Evolutionary conservation across 2,113 vertebrate species (phyloP), one percentile per base, ranked within the genome.

Genomic region (Trichomycterus rosablanca): DNA sequence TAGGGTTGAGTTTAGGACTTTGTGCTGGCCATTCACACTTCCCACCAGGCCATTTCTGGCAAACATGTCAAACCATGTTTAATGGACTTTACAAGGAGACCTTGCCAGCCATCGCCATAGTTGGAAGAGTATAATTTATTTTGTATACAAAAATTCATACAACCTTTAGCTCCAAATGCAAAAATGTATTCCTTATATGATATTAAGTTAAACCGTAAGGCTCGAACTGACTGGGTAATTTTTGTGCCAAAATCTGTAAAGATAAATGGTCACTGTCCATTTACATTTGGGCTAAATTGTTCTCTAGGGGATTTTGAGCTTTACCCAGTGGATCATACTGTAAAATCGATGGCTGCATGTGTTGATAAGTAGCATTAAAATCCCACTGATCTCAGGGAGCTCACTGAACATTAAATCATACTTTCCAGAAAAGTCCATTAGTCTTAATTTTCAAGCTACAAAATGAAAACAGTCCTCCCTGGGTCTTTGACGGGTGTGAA

Each of bases 291-390:
- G n/a, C 14, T 5, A 23, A n/a, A 39, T 35, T 52, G 39, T 59
- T 18, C 63, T 52, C 54, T 61, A 22, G 40, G 42, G 73, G 64
- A 70, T 64, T 59, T 45, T 68, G 35, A 46, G 53, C 62, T 51
- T 63, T 44, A 55, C 67, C 49, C 39, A 16, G 32, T 16, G 63
- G 79, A 79, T 74, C 65, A 74, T 51, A 60, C 63, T 32, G 53
- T 77, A 67, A 77, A 81, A 81, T 79, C 70, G 59, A 71, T 63
- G 68, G 66, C 71, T 74, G 63, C 50, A 59, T 71, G 80, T 81
- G 80, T 78, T 70, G 65, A 78, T 80, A 76, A 76, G 73, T 73
- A 73, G 73, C 74, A 73, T 80, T 82, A 80, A 80, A 81, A 79
- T 66, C 61, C 23, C 70, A 58, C 72, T 76, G 74, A 81, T 78